These are phyloP conservation scores for Corythornis cristatus DNA, from an alignment of 2,113 vertebrate genomes.

Conservation along the genomic window DNA sequence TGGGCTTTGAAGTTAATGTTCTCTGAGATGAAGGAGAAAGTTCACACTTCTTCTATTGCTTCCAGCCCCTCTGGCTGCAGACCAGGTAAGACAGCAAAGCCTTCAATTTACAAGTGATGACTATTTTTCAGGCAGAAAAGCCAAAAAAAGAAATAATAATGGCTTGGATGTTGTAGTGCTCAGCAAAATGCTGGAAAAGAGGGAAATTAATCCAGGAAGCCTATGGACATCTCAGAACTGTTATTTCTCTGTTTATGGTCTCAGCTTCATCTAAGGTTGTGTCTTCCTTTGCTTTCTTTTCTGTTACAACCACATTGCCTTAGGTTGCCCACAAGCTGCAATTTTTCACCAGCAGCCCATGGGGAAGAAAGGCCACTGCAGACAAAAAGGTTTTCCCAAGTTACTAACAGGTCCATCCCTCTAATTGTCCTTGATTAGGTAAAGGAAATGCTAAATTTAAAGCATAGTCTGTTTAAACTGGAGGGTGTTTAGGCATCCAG, in stretches of 20 bases:
- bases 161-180: not conserved
- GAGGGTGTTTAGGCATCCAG: not conserved
- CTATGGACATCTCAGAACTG: not conserved
- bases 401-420: not conserved
- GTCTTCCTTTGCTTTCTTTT: not conserved
- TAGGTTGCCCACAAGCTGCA: not conserved
- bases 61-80: constrained; percentile 40
- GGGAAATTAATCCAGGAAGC: constrained; percentile 1
- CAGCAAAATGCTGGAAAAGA: constrained; percentile 21
- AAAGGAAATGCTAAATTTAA: not conserved
- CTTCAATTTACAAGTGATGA: constrained; percentile 56
- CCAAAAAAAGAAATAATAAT: constrained; percentile 24
- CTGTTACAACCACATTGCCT: not conserved
- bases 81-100: constrained; percentile 45
- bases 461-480: not conserved
- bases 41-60: constrained; percentile 63
- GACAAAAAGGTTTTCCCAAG: not conserved
- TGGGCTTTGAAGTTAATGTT: constrained; percentile 64
- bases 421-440: not conserved
- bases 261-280: not conserved
- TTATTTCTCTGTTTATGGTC: constrained; percentile 5
- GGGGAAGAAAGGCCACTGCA: not conserved
- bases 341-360: not conserved
- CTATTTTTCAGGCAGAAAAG: constrained; percentile 59
- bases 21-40: constrained; percentile 62